Evolutionary conservation across 2,113 vertebrate species (phyloP), one percentile per base, ranked within the genome.

Genomic region (Trichechus manatus): DNA sequence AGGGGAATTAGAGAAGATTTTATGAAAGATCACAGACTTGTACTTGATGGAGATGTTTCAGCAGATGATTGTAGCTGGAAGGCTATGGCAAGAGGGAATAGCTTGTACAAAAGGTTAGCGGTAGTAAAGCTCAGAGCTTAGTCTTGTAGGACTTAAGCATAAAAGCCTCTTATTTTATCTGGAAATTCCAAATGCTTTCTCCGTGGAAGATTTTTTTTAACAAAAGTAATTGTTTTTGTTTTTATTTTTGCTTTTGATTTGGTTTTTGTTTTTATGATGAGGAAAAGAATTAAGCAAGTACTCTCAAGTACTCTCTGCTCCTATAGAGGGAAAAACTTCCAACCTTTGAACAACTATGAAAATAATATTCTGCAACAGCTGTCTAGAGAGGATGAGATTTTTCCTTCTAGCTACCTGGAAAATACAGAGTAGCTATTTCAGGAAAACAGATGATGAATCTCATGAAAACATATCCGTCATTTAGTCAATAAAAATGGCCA

Each of bases 401-500:
- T 97, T 23, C 27, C 86, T 93, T 94, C 91, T 39, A 42, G 59
- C 96, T 98, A 94, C 88, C 91, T 94, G 53, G 14, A 94, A 91
- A 97, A 96, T 88, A 77, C 20, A 89, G 96, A 96, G 50, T 91
- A 93, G 68, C 31, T 96, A 42, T 93, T 98, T 97, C 88, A 96
- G 93, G 96, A 93, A 84, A 97, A 93, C 56, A 42, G 39, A 68
- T 93, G 78, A 95, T 63, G 53, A 92, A 36, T 75, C 75, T 98
- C 93, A 84, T 81, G 91, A 97, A 98, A 96, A 94, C 29, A 74
- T 83, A 63, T 17, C 13, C 97, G 98, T 96, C 47, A 91, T 96
- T 98, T 97, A 97, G 93, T 89, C 86, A 97, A 82, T 98, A 93
- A 97, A 98, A 98, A 97, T 83, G 1, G 95, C 88, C 85, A 81